These are phyloP conservation scores for Fulmarus glacialis DNA, from an alignment of 2,113 vertebrate species.

Conservation along the genomic window DNA sequence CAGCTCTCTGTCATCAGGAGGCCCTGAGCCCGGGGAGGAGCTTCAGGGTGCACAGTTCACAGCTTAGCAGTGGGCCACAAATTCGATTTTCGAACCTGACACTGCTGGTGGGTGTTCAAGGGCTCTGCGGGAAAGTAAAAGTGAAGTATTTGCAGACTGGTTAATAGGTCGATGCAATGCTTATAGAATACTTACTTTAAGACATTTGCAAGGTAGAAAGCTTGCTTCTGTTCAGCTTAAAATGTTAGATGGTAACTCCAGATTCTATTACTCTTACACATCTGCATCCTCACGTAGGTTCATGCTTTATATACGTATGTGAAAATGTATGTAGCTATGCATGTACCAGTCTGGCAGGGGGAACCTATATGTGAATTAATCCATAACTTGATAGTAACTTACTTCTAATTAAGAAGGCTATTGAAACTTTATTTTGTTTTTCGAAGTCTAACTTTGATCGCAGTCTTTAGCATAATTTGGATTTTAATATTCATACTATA, in stretches of 20 bases:
- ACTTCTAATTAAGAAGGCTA: background rate
- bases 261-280: background rate
- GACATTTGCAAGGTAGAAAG: background rate
- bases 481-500: background rate
- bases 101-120: background rate
- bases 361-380: background rate
- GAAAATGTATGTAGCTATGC: background rate
- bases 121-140: background rate
- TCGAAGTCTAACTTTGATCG: background rate
- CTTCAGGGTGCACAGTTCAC: background rate
- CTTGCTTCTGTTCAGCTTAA: background rate
- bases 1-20: background rate
- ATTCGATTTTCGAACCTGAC: background rate
- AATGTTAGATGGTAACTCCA: background rate
- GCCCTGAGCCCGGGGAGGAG: background rate
- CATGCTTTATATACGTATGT: background rate
- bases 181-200: background rate
- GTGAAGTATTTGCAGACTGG: background rate
- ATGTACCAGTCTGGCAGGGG: background rate
- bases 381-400: background rate
- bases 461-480: background rate
- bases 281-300: background rate
- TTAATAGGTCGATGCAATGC: background rate
- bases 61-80: background rate
- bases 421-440: background rate